A percentile compares a stretch with the other conserved stretches of the same genome.
Evolutionary conservation across 1,140 invertebrate species (phyloP).

Genomic region (Hormaphis cornu): DNA sequence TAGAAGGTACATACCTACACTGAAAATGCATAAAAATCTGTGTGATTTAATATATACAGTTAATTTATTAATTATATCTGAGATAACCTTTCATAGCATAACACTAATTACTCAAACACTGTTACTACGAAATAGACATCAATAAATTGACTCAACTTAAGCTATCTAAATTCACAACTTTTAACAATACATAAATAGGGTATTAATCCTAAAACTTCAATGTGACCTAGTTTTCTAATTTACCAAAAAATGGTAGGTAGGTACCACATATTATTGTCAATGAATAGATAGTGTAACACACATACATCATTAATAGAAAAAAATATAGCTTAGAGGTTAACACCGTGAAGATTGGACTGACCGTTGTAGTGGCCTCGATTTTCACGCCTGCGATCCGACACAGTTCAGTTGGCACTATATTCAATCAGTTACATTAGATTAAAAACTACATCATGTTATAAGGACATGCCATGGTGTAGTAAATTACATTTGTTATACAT

Average conservation of each 20-base stretch:
- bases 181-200: not conserved
- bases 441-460: not conserved
- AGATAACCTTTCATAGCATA: conserved; percentile 2
- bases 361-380: conserved; percentile 25
- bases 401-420: conserved; percentile 18
- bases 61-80: not conserved
- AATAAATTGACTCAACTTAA: conserved; percentile 1
- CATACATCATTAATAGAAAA: not conserved
- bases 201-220: too few relatives aligned
- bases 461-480: too few relatives aligned
- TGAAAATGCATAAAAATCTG: not conserved
- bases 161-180: too few relatives aligned
- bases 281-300: not conserved
- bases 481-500: too few relatives aligned
- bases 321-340: conserved; percentile 22
- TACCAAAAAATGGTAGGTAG: not conserved
- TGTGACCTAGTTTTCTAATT: conserved; percentile 8
- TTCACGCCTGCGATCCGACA: conserved; percentile 4
- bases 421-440: conserved; percentile 13
- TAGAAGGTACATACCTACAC: too few relatives aligned
- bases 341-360: conserved; percentile 19
- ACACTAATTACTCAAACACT: not conserved
- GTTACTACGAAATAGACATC: not conserved
- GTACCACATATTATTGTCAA: not conserved
- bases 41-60: not conserved